phyloP scores from a whole-genome alignment of 2,113 vertebrate genomes.

The Promerops cafer region DNA sequence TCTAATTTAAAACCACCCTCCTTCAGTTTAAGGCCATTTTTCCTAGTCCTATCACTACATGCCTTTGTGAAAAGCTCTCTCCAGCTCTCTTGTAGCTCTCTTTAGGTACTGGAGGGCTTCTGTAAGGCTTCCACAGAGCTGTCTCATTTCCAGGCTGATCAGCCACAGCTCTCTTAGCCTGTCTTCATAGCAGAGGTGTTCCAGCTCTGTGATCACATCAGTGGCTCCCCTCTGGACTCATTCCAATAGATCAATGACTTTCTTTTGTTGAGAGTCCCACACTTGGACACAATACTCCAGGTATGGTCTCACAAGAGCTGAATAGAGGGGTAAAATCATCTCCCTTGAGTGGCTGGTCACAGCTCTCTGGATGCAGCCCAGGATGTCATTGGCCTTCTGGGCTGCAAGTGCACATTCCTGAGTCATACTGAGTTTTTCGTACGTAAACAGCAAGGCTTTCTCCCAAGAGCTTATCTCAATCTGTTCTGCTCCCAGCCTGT shows the following conservation, averaged over 20 bases:
- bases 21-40: background rate
- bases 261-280: background rate
- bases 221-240: background rate
- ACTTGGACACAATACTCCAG: background rate
- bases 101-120: background rate
- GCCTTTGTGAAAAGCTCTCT: background rate
- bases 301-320: background rate
- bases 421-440: background rate
- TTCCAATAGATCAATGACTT: background rate
- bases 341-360: background rate
- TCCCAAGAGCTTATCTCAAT: background rate
- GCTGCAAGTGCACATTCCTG: background rate
- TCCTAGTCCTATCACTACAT: background rate
- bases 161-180: background rate
- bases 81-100: too few species aligned
- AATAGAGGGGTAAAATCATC: background rate
- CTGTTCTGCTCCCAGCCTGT: background rate
- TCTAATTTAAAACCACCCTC: background rate
- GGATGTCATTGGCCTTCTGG: background rate
- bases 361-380: background rate
- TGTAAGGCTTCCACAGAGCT: background rate
- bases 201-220: background rate
- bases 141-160: background rate
- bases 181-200: background rate
- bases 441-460: background rate